These are phyloP conservation scores for Heliconius hewitsoni DNA, from an alignment of 1,140 invertebrate species.

Conservation along the genomic window DNA sequence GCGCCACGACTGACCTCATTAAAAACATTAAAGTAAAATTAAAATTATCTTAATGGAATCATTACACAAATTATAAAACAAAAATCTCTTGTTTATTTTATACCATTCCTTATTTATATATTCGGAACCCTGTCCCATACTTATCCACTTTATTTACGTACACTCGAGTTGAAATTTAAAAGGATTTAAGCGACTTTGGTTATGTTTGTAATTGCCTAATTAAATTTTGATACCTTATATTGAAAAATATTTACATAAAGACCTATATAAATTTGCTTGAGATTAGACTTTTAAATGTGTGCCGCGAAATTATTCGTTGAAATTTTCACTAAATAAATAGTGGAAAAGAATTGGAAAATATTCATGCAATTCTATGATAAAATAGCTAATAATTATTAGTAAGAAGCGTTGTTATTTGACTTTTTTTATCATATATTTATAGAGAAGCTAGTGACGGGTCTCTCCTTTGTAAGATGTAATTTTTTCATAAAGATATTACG, in stretches of 20 bases:
- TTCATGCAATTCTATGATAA: not conserved
- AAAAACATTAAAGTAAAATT: not conserved
- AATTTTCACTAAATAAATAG: not conserved
- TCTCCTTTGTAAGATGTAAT: too few relatives aligned
- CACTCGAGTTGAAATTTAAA: not conserved
- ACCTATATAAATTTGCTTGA: not conserved
- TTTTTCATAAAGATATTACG: too few relatives aligned
- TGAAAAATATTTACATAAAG: conserved; percentile 6
- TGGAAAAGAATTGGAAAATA: not conserved
- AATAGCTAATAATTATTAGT: not conserved
- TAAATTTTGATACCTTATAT: not conserved
- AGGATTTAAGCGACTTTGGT: not conserved
- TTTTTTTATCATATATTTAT: not conserved
- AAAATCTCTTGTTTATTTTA: not conserved
- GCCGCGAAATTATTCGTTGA: not conserved
- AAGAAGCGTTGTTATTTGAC: not conserved
- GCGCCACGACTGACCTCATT: too few relatives aligned
- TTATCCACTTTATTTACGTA: conserved; percentile 3
- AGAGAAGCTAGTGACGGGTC: not conserved
- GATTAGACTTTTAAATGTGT: conserved; percentile 10
- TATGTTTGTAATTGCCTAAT: not conserved
- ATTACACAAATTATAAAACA: not conserved
- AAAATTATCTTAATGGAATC: not conserved
- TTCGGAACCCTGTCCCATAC: conserved; percentile 1
- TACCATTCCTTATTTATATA: not conserved